phyloP scores from a whole-genome alignment of 1,140 invertebrate genomes.

The Amyelois transitella region DNA sequence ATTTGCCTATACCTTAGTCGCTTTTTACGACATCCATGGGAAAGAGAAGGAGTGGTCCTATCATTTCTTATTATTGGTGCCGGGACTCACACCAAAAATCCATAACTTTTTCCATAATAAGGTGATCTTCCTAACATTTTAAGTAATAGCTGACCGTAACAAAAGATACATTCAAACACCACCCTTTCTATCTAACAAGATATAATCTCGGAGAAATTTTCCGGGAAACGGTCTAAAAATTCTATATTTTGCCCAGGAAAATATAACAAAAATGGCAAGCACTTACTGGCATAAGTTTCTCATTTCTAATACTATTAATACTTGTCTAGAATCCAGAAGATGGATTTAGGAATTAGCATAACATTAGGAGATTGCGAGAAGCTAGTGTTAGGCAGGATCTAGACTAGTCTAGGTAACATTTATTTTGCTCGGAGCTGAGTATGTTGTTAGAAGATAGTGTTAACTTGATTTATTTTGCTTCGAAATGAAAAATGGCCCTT shows the following conservation, averaged over 20 bases:
- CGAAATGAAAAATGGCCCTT: too few species aligned
- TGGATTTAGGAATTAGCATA: conserved; percentile 50
- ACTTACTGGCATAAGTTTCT: conserved; percentile 26
- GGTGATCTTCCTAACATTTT: not conserved
- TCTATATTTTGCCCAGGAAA: conserved; percentile 14
- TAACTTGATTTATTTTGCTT: not conserved
- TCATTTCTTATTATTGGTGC: too few species aligned
- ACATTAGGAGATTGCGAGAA: conserved; percentile 12
- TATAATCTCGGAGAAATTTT: not conserved
- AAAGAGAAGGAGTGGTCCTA: too few species aligned
- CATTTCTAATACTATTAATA: conserved; percentile 35
- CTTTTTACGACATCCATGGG: too few species aligned
- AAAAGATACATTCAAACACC: not conserved
- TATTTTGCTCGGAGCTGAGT: not conserved
- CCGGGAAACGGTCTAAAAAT: not conserved
- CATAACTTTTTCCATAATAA: not conserved
- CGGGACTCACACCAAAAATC: not conserved
- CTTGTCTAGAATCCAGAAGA: conserved; percentile 39
- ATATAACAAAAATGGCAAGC: not conserved
- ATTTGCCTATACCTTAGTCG: too few species aligned
- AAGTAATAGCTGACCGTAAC: not conserved
- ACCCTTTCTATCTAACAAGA: not conserved
- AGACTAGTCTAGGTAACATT: not conserved
- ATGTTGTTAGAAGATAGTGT: not conserved
- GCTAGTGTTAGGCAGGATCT: not conserved